Percentiles rank a stretch among this genome's conserved stretches.
Conservation (phyloP, 1,140 invertebrate genomes). For the Popillia japonica region DNA sequence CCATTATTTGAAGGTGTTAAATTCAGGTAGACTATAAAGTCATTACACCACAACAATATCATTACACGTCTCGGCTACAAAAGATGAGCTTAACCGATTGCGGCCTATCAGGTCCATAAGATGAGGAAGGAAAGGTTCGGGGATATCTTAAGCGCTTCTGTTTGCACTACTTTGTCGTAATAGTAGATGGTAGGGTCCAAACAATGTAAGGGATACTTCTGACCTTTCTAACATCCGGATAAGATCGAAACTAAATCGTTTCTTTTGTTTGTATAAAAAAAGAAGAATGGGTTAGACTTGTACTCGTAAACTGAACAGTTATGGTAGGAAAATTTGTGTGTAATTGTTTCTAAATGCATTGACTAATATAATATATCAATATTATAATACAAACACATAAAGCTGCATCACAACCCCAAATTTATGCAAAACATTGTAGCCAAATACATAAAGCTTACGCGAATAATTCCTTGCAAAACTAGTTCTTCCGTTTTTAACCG, state of each 20-base stretch:
- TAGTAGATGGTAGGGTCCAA: constrained; percentile 6
- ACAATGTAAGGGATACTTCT: constrained; percentile 25
- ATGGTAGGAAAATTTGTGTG: not conserved
- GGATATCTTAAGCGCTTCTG: not conserved
- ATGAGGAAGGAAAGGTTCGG: not conserved
- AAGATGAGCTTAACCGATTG: constrained; percentile 7
- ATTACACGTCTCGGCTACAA: constrained; percentile 10
- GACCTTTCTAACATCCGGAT: not conserved
- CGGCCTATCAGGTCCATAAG: not conserved
- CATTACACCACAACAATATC: constrained; percentile 27
- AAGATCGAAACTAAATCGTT: not conserved
- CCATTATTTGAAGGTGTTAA: constrained; percentile 21
- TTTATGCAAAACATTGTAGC: no score
- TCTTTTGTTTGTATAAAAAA: not conserved
- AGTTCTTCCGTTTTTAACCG: no score
- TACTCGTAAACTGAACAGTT: not conserved
- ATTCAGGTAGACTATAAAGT: constrained; percentile 27
- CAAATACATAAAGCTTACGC: no score
- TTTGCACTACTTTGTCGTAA: constrained; percentile 24
- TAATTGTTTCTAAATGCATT: not conserved
- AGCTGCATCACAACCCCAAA: no score
- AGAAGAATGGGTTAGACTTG: not conserved
- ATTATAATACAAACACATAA: not conserved
- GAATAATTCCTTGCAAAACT: no score
- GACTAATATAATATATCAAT: not conserved